Conservation (phyloP, 2,797 vertebrate species). For the Phoxinus dragarum region DNA sequence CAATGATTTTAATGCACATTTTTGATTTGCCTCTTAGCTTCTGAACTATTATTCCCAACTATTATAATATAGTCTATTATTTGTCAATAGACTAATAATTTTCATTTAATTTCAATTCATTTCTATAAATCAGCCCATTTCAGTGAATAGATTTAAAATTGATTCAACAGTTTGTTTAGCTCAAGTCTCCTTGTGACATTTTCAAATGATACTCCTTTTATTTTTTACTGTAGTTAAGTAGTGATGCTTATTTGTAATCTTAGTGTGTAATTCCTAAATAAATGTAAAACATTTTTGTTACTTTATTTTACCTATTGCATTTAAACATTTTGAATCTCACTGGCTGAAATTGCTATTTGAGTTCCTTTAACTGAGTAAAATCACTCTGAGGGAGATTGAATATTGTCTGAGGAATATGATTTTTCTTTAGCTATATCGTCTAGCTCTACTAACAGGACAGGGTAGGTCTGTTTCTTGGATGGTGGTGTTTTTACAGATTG, state of each 20-base stretch:
- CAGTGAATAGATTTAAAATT: background rate
- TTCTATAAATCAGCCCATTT: too few species aligned
- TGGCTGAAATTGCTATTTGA: background rate
- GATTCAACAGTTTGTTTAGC: background rate
- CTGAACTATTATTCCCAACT: too few species aligned
- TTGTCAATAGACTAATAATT: too few species aligned
- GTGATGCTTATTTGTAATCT: background rate
- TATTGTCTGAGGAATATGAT: background rate
- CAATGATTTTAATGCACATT: background rate
- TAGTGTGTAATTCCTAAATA: background rate
- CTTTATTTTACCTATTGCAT: background rate
- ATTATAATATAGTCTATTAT: too few species aligned
- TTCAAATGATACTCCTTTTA: too few species aligned
- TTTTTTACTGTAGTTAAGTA: background rate
- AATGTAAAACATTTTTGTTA: background rate
- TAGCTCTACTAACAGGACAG: background rate
- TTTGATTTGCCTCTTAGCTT: background rate
- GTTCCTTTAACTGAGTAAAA: background rate
- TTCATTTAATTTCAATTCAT: too few species aligned
- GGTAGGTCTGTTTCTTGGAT: background rate
- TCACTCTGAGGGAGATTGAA: background rate
- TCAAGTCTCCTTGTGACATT: background rate
- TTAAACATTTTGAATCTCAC: background rate
- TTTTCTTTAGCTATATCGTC: background rate
- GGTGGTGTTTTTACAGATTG: slow-evolving; percentile 4